phyloP scores from a whole-genome alignment of 1,140 invertebrate species.

The Parapsyche elsis region DNA sequence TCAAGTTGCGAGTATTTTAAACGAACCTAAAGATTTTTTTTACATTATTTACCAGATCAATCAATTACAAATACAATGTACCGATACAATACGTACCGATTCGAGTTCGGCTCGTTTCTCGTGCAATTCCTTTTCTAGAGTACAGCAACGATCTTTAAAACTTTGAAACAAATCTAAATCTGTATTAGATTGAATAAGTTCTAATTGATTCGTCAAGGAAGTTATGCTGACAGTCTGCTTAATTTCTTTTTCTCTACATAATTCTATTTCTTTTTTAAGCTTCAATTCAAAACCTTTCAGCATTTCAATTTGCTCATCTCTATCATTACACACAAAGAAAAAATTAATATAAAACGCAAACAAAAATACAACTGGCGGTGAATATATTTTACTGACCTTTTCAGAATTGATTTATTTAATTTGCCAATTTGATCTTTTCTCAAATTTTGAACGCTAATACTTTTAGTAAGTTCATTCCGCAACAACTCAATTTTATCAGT shows the following conservation, averaged over 20 bases:
- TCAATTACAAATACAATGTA: background rate
- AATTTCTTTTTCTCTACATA: slow-evolving; percentile 1
- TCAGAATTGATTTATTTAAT: slow-evolving; percentile 41
- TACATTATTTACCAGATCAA: no score
- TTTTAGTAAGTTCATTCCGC: slow-evolving; percentile 48
- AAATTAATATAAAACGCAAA: background rate
- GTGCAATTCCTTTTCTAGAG: background rate
- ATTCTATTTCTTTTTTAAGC: background rate
- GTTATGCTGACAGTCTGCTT: background rate
- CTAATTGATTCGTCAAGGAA: background rate
- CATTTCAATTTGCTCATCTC: slow-evolving; percentile 4
- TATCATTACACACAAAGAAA: background rate
- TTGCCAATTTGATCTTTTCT: slow-evolving; percentile 53
- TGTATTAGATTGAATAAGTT: background rate
- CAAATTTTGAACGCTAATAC: slow-evolving; percentile 40
- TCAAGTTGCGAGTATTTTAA: background rate
- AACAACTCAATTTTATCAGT: slow-evolving; percentile 51
- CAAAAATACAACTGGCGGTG: background rate
- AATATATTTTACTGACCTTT: slow-evolving; percentile 44
- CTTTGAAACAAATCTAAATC: background rate
- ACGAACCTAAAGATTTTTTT: background rate
- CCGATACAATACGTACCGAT: background rate
- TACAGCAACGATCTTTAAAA: slow-evolving; percentile 2
- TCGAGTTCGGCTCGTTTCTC: background rate
- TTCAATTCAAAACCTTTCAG: background rate